Conservation (phyloP, 2,113 vertebrate genomes). For the Zootoca vivipara region DNA sequence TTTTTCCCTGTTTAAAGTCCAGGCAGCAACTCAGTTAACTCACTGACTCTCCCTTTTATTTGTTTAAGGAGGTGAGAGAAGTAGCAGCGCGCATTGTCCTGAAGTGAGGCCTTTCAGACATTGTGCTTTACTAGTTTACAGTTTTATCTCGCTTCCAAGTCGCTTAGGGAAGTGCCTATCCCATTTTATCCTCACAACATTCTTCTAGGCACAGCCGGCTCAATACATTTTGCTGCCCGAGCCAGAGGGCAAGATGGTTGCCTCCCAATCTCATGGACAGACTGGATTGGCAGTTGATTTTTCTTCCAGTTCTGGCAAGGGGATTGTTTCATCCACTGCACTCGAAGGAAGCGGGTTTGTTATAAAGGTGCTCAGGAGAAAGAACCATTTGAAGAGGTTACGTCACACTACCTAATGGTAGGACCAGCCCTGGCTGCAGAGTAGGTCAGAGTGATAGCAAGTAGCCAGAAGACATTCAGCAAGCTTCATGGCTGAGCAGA, state of each 20-base stretch:
- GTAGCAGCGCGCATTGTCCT: neutral
- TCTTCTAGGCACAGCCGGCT: neutral
- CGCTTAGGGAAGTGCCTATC: neutral
- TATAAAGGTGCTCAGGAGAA: too few species aligned
- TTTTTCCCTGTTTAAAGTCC: neutral
- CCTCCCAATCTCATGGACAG: too few species aligned
- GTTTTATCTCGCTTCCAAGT: neutral
- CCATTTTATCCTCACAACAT: neutral
- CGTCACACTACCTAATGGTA: too few species aligned
- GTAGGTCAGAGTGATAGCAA: neutral
- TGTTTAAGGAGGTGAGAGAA: neutral
- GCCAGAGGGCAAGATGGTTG: too few species aligned
- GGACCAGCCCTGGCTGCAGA: too few species aligned
- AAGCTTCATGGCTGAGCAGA: neutral
- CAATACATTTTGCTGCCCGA: too few species aligned
- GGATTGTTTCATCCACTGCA: too few species aligned
- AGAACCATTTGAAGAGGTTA: too few species aligned
- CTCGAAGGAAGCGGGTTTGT: too few species aligned
- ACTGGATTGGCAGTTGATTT: too few species aligned
- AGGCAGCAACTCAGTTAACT: neutral
- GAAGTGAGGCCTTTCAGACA: neutral
- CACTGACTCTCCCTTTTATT: neutral
- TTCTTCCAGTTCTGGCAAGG: too few species aligned
- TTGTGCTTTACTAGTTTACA: neutral
- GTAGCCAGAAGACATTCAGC: neutral